Percentiles rank a stretch among this genome's conserved stretches.
Conservation (phyloP, 2,797 vertebrate species). For the Urosaurus nigricauda region DNA sequence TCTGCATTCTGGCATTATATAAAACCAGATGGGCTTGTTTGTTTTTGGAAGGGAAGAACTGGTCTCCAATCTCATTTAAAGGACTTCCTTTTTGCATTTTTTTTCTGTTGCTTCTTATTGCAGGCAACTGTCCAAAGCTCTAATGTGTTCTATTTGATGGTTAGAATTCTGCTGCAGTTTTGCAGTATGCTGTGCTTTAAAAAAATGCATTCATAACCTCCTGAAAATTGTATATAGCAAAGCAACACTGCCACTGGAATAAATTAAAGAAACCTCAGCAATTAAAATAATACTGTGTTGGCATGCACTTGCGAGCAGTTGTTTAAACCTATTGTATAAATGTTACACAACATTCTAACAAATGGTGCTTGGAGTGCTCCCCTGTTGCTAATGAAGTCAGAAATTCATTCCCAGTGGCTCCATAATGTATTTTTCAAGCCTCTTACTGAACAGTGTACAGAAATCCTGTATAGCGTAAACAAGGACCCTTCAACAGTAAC, state of each 20-base stretch:
- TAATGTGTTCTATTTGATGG: not conserved
- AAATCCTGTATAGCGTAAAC: constrained; percentile 59
- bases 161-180: not conserved
- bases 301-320: constrained; percentile 45
- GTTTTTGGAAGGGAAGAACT: not conserved
- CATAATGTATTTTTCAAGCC: constrained; percentile 60
- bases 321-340: constrained; percentile 49
- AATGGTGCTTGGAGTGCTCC: constrained; percentile 31
- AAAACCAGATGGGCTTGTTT: not conserved
- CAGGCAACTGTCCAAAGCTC: constrained; percentile 21
- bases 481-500: constrained; percentile 48
- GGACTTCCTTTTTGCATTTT: no score
- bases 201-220: not conserved
- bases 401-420: constrained; percentile 51
- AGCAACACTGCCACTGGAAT: constrained; percentile 19
- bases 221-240: constrained; percentile 22
- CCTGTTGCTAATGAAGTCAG: constrained; percentile 62
- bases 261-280: constrained; percentile 38
- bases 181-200: not conserved
- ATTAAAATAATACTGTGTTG: constrained; percentile 57
- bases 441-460: constrained; percentile 55
- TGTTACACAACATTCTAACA: constrained; percentile 53
- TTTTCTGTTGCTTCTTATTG: not conserved
- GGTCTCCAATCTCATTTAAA: not conserved
- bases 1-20: not conserved